Evolutionary conservation across 2,113 vertebrate genomes (phyloP).

Genomic region (Rhipidura dahli): DNA sequence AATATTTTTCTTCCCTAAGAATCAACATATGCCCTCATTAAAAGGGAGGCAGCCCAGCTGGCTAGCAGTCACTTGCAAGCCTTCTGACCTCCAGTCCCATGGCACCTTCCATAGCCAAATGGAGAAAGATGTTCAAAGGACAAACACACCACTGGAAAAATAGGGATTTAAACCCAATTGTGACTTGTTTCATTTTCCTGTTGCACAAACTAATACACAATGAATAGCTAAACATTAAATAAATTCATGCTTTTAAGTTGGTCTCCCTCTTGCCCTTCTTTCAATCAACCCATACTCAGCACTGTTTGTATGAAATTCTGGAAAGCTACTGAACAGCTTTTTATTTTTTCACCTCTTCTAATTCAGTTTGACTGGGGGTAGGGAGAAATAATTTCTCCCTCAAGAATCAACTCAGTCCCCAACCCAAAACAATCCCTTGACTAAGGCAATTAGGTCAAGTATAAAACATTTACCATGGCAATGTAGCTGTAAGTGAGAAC

Average conservation of each 20-base stretch:
- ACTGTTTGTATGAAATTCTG: background rate
- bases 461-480: constrained; percentile 85
- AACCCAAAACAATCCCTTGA: background rate
- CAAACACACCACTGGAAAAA: background rate
- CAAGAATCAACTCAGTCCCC: background rate
- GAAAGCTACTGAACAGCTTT: background rate
- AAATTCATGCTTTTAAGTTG: background rate
- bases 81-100: background rate
- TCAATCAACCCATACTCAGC: background rate
- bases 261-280: background rate
- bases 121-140: background rate
- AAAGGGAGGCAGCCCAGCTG: background rate
- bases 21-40: background rate
- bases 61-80: background rate
- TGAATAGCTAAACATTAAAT: background rate
- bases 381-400: background rate
- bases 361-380: background rate
- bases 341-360: background rate
- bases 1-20: background rate
- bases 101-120: background rate
- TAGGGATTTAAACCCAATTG: background rate
- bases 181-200: background rate
- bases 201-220: background rate
- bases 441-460: background rate
- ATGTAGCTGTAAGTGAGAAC: constrained; percentile 96